A percentile compares a stretch with the other conserved stretches of the same genome.
Evolutionary conservation across 2,797 vertebrate genomes (phyloP).

Genomic region (Chaenodraco wilsoni): DNA sequence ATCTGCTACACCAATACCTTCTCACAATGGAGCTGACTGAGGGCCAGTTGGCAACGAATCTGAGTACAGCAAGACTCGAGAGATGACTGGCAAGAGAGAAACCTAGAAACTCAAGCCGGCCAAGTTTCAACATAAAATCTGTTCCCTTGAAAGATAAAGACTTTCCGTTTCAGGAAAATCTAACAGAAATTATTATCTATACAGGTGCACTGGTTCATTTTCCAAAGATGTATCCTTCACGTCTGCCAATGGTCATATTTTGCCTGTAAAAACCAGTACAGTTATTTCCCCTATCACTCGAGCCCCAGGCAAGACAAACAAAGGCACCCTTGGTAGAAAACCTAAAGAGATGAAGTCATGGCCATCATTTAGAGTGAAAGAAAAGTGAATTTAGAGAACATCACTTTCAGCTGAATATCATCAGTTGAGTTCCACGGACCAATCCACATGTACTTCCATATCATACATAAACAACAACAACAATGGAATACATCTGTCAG

Average conservation of each 20-base stretch:
- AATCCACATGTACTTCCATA: conserved; percentile 43
- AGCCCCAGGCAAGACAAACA: conserved; percentile 25
- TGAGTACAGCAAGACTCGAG: conserved; percentile 67
- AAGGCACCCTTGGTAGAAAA: conserved; percentile 15
- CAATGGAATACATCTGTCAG: conserved; percentile 68
- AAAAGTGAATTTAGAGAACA: conserved; percentile 29
- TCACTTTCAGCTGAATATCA: conserved; percentile 34
- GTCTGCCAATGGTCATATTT: conserved; percentile 53
- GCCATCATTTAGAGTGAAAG: conserved; percentile 12
- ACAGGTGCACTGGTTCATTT: conserved; percentile 56
- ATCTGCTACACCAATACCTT: conserved; percentile 78
- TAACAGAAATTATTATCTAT: conserved; percentile 30
- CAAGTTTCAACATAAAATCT: conserved; percentile 67
- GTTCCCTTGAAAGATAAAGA: conserved; percentile 60
- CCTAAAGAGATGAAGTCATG: conserved; percentile 4
- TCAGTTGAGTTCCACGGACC: conserved; percentile 4
- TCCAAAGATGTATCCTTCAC: conserved; percentile 46
- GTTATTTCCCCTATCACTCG: conserved; percentile 10
- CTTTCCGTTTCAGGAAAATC: conserved; percentile 43
- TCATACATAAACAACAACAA: conserved; percentile 71
- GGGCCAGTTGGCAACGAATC: conserved; percentile 80
- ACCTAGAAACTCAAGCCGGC: conserved; percentile 56
- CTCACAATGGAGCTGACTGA: conserved; percentile 72
- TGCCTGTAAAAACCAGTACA: conserved; percentile 17
- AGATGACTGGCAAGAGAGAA: conserved; percentile 72